Evolutionary conservation across 2,113 vertebrate species (phyloP).

Genomic region (Hylia prasina): DNA sequence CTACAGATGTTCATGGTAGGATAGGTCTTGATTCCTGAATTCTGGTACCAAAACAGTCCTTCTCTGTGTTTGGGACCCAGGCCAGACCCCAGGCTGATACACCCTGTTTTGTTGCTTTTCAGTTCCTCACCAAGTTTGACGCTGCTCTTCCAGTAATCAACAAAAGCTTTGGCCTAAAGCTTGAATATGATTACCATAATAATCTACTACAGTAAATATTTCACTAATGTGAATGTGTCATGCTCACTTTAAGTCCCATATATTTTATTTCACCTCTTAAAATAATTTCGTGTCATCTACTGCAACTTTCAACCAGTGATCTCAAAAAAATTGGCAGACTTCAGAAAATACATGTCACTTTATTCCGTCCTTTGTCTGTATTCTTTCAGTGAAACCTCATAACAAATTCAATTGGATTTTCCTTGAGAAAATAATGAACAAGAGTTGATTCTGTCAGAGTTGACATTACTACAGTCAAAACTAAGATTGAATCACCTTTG

Average conservation of each 20-base stretch:
- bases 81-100: not conserved
- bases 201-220: not conserved
- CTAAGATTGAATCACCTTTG: not conserved
- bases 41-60: not conserved
- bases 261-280: not conserved
- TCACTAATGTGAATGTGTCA: not conserved
- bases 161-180: not conserved
- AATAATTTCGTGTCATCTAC: not conserved
- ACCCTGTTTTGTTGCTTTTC: not conserved
- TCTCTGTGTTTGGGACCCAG: not conserved
- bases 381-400: not conserved
- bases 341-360: not conserved
- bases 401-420: not conserved
- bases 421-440: not conserved
- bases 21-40: not conserved
- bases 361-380: not conserved
- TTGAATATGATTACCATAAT: not conserved
- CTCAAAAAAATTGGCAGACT: not conserved
- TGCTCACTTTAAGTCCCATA: not conserved
- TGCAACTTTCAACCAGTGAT: not conserved
- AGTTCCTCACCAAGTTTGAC: not conserved
- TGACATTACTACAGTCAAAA: accelerated
- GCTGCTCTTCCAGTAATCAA: not conserved
- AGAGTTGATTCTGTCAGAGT: not conserved
- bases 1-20: not conserved